Evolutionary conservation across 2,797 vertebrate genomes (phyloP).

Genomic region (Distichodus sexfasciatus): DNA sequence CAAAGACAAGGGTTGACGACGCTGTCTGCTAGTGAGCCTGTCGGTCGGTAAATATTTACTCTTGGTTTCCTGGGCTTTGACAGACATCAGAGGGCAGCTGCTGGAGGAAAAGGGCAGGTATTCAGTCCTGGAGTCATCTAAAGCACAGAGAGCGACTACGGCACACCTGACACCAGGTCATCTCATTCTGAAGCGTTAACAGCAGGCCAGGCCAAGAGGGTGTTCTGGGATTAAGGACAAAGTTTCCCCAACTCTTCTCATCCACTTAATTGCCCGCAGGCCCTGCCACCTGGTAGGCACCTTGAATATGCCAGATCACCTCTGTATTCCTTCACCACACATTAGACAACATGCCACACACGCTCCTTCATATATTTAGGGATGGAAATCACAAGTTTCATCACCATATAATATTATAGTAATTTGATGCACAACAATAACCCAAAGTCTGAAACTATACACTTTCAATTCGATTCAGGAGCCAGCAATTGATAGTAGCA

Average conservation of each 20-base stretch:
- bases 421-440: too few species aligned
- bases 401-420: too few species aligned
- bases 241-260: slow-evolving; percentile 45
- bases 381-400: too few species aligned
- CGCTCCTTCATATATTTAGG: too few species aligned
- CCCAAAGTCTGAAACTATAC: too few species aligned
- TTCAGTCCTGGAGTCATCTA: not conserved
- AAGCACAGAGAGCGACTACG: not conserved
- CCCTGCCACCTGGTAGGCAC: slow-evolving; percentile 50
- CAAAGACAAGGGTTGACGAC: slow-evolving; percentile 10
- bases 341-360: too few species aligned
- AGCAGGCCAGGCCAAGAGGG: not conserved
- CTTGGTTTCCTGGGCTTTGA: slow-evolving; percentile 41
- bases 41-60: slow-evolving; percentile 57
- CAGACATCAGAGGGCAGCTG: slow-evolving; percentile 38
- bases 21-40: slow-evolving; percentile 23
- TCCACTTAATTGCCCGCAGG: slow-evolving; percentile 58
- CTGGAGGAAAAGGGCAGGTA: not conserved
- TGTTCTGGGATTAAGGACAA: slow-evolving; percentile 40
- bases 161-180: slow-evolving; percentile 5
- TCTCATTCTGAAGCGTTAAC: slow-evolving; percentile 34
- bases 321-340: slow-evolving; percentile 5
- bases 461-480: too few species aligned
- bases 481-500: too few species aligned
- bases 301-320: not conserved